Conservation (phyloP, 2,797 vertebrate genomes). For the Acanthis flammea region DNA sequence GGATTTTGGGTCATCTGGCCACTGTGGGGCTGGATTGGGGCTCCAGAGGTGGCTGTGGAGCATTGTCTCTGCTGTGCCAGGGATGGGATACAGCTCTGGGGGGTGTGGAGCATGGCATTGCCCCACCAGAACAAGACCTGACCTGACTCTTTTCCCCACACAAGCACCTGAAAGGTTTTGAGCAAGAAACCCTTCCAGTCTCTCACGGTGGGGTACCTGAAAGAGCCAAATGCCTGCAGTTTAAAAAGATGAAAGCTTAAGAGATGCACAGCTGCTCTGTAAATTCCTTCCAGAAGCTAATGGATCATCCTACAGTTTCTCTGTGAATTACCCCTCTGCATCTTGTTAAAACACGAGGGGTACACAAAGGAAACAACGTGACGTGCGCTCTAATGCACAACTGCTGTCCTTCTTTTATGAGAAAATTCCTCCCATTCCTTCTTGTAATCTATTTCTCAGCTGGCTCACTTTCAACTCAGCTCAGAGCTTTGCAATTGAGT, state of each 20-base stretch:
- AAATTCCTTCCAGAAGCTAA: neutral
- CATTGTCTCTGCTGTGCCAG: neutral
- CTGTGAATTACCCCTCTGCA: neutral
- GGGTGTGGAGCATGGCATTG: accelerated
- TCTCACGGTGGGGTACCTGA: neutral
- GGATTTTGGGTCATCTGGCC: neutral
- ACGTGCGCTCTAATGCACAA: neutral
- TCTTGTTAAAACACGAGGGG: neutral
- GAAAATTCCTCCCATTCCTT: neutral
- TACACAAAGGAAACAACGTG: neutral
- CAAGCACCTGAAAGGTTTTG: accelerated
- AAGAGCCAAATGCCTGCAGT: neutral
- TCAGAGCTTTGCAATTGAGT: neutral
- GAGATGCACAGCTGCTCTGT: neutral
- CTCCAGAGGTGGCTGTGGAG: neutral
- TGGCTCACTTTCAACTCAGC: neutral
- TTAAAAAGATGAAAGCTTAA: neutral
- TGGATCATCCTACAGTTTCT: neutral
- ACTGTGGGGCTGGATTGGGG: accelerated
- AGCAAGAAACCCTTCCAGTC: neutral
- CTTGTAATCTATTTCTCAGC: neutral
- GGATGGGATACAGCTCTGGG: neutral
- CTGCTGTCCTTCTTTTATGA: neutral
- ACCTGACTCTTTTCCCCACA: neutral
- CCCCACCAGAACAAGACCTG: neutral